Evolutionary conservation across 2,113 vertebrate species (phyloP).

Genomic region (Galbula dea): DNA sequence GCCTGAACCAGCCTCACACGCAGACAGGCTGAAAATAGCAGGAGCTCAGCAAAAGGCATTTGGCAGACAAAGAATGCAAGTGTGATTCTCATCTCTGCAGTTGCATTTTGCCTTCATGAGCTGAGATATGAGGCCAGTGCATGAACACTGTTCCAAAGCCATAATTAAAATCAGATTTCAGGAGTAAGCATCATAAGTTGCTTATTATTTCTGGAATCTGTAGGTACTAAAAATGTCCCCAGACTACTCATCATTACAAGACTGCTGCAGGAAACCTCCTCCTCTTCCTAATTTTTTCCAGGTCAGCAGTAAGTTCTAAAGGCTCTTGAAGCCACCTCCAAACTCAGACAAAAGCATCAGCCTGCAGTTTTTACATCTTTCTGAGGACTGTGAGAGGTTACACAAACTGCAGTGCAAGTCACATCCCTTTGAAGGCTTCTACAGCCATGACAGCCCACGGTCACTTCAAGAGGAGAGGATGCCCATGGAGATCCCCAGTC

Average conservation of each 20-base stretch:
- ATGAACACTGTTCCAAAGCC: background rate
- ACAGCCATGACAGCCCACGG: background rate
- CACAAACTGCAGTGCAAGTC: background rate
- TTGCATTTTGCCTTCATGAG: background rate
- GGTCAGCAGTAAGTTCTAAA: background rate
- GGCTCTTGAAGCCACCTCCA: background rate
- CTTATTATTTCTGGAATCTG: conserved; percentile 49
- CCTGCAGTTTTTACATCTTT: background rate
- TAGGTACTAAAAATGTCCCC: conserved; percentile 27
- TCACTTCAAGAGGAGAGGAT: background rate
- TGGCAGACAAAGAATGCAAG: background rate
- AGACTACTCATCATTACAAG: background rate
- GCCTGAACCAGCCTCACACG: background rate
- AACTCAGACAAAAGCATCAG: conserved; percentile 10
- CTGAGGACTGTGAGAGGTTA: background rate
- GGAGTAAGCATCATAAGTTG: conserved; percentile 12
- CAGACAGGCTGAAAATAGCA: background rate
- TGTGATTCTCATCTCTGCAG: background rate
- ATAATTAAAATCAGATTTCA: conserved; percentile 38
- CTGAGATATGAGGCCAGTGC: background rate
- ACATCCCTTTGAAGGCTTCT: background rate
- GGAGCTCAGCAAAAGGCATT: background rate
- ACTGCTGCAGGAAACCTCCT: background rate
- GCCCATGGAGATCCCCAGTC: background rate
- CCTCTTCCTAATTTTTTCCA: conserved; percentile 21